Evolutionary conservation across 2,797 vertebrate species (phyloP).

Genomic region (Sebastes trivittatus): DNA sequence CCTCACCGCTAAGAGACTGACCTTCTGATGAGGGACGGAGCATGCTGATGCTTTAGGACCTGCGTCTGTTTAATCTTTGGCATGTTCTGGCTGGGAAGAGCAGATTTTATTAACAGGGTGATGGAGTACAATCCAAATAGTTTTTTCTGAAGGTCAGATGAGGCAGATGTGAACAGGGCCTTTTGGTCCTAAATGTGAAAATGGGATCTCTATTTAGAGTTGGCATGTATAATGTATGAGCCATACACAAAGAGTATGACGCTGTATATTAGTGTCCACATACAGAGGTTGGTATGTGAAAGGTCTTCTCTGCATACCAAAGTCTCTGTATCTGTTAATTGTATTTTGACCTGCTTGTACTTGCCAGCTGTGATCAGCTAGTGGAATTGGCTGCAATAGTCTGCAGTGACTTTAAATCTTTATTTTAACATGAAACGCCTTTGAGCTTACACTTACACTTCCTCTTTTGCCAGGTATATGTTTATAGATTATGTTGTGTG

Average conservation of each 20-base stretch:
- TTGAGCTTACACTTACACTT: conserved; percentile 36
- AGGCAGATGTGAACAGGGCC: conserved; percentile 5
- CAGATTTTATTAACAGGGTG: conserved; percentile 44
- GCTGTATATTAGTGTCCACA: conserved; percentile 19
- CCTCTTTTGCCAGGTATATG: conserved; percentile 28
- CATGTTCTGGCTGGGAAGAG: conserved; percentile 29
- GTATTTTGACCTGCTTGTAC: conserved; percentile 55
- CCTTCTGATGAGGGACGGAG: conserved; percentile 73
- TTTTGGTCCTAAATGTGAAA: conserved; percentile 29
- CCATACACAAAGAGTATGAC: conserved; percentile 1
- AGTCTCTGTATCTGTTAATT: conserved; percentile 59
- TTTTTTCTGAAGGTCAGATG: conserved; percentile 6
- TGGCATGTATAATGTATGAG: conserved; percentile 39
- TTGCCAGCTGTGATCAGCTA: conserved; percentile 35
- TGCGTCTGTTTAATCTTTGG: conserved; percentile 17
- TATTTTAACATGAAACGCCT: conserved; percentile 53
- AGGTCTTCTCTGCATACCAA: conserved; percentile 69
- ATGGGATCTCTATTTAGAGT: conserved; percentile 12
- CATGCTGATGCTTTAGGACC: neutral
- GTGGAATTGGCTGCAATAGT: conserved; percentile 23
- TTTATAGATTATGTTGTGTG: conserved; percentile 11
- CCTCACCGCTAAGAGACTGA: conserved; percentile 82
- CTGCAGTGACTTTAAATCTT: conserved; percentile 37
- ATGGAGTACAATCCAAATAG: conserved; percentile 25
- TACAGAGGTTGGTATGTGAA: conserved; percentile 42